These are phyloP conservation scores for Phymanthus crucifer DNA, from an alignment of 92 coral and sea anemone species.

Conservation along the genomic window DNA sequence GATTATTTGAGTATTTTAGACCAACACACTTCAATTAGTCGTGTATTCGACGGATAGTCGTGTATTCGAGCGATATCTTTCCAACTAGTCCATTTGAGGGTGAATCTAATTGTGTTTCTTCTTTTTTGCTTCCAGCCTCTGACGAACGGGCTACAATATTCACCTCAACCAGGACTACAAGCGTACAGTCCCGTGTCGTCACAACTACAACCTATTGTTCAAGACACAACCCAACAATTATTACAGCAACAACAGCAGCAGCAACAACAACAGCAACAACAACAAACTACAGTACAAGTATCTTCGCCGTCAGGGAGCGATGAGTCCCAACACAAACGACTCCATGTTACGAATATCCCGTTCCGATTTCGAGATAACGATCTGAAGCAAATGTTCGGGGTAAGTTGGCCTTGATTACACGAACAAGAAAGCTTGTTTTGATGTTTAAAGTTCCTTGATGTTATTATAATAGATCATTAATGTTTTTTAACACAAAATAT, in stretches of 20 bases:
- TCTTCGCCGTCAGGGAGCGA: constrained; percentile 42
- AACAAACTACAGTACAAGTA: constrained; percentile 47
- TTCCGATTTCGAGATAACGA: constrained; percentile 93
- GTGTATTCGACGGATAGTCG: no score
- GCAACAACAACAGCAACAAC: constrained; percentile 66
- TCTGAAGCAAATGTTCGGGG: constrained; percentile 96
- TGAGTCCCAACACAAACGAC: constrained; percentile 72
- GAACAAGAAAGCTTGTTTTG: background rate
- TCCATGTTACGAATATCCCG: constrained; percentile 95
- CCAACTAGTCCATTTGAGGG: background rate
- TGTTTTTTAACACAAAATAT: background rate
- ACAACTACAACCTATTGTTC: constrained; percentile 47
- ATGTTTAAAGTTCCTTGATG: no score
- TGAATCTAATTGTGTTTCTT: background rate
- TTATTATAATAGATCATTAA: background rate
- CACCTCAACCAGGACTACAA: constrained; percentile 55
- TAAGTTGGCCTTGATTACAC: constrained; percentile 24
- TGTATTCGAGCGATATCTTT: background rate
- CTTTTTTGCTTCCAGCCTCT: constrained; percentile 38
- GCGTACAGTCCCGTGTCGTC: constrained; percentile 54
- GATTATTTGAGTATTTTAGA: background rate
- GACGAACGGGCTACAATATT: constrained; percentile 79
- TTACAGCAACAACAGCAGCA: constrained; percentile 40
- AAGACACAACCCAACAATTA: constrained; percentile 50
- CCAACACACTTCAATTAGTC: background rate